Evolutionary conservation across 2,113 vertebrate species (phyloP).

Genomic region (Rhizomys pruinosus): DNA sequence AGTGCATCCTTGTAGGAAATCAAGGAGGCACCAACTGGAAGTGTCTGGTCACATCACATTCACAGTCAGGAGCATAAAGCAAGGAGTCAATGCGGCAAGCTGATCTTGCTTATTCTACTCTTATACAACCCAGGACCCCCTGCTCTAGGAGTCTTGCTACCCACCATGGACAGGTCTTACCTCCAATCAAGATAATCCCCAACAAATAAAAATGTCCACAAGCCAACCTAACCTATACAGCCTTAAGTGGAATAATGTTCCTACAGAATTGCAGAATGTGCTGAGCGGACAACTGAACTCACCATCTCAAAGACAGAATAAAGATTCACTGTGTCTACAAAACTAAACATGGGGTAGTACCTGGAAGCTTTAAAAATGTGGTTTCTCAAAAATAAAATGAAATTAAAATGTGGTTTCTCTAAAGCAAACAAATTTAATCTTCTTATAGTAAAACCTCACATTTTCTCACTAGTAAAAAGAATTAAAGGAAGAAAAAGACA

Average conservation of each 20-base stretch:
- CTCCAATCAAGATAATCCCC: background rate
- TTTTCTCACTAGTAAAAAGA: background rate
- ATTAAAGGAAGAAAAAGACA: background rate
- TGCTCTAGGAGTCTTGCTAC: background rate
- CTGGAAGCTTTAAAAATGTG: background rate
- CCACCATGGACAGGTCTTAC: background rate
- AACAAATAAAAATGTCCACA: background rate
- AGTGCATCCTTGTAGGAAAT: background rate
- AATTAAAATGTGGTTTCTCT: no score
- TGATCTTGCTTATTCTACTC: background rate
- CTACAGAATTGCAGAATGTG: no score
- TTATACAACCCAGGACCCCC: background rate
- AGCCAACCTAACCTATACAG: background rate
- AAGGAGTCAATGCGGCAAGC: background rate
- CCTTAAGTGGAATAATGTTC: background rate
- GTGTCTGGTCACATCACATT: background rate
- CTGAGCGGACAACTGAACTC: no score
- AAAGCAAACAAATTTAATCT: background rate
- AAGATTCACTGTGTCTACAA: background rate
- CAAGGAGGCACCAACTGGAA: background rate
- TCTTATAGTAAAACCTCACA: background rate
- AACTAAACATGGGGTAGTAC: constrained; percentile 7
- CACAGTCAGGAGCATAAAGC: background rate
- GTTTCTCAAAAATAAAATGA: no score
- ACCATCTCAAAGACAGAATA: background rate